Base-by-base conservation (phyloP, 2,888 invertebrate species). In the Heteromurus nitidus region DNA sequence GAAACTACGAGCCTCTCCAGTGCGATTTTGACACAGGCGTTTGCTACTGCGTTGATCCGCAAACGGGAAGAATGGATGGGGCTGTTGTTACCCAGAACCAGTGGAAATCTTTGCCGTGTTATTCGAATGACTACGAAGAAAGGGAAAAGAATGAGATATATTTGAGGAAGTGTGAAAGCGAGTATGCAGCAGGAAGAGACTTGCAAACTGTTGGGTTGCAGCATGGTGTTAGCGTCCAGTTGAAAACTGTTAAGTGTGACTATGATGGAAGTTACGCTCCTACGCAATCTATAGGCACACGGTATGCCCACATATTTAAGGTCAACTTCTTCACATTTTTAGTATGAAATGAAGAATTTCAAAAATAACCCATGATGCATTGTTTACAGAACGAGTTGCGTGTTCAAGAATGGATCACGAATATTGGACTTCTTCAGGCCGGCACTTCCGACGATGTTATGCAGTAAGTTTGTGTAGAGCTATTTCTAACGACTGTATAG, bases 1-100 rank as follows among this genome's bases (percentile, higher is more conserved):
- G 94, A 22, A 93, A 93, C 89, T 94, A 92, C 88, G 93, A 94
- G 88, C 89, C 90, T 24, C 88, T 94, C 90, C 94, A 94, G 88
- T 94, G 94, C 87, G 92, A 93, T 88, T 90, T 91, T 74, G 84
- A 84, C 11, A 68, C 73, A 9, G 93, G 92, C 1, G 88, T 93
- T 84, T 94, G 94, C 88, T 94, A 93, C 93, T 94, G 94, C 88
- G 93, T 91, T 1, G 91, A 93, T 42, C 89, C 91, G 0, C 90
- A 88, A 88, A 93, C 92, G 68, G 94, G 94, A 20, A 90, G 92
- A 85, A 91, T 93, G 1, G 89, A 89, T 0, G 87, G 88, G 36
- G 89, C 88, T 47, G 91, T 92, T 0, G 7, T 65, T 18, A 92
- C 91, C 0, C 91, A 92, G 87, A 89, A 88, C 3, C 90, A 93